phyloP scores from a whole-genome alignment of 2,888 invertebrate genomes.

The Meiosimyza decipiens region DNA sequence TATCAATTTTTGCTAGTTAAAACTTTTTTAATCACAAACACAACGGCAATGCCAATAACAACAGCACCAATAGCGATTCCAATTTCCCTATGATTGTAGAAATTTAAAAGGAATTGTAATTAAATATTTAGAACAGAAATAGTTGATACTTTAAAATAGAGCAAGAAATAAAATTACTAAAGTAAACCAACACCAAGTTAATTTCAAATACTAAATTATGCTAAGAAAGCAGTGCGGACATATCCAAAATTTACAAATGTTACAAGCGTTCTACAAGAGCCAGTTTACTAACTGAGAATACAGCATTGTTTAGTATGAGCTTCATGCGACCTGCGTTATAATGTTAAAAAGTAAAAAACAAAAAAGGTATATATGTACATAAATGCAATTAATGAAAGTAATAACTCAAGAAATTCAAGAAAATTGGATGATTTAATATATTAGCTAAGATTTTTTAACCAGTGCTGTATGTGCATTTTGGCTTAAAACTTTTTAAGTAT shows the following conservation, averaged over 20 bases:
- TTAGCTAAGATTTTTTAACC: too few species aligned
- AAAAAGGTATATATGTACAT: not conserved
- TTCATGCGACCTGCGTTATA: slow-evolving; percentile 19
- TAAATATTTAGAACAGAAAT: slow-evolving; percentile 13
- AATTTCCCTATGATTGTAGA: slow-evolving; percentile 52
- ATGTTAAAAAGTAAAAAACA: not conserved
- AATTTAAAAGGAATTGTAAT: slow-evolving; percentile 36
- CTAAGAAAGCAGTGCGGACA: not conserved
- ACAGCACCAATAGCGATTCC: slow-evolving; percentile 57
- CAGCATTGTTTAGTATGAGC: slow-evolving; percentile 40
- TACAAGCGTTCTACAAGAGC: slow-evolving; percentile 8
- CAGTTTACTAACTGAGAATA: slow-evolving; percentile 33
- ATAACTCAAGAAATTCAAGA: not conserved
- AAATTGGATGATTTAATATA: too few species aligned
- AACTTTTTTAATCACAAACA: slow-evolving; percentile 52
- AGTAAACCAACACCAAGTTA: slow-evolving; percentile 23
- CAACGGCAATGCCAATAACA: slow-evolving; percentile 55
- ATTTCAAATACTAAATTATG: not conserved
- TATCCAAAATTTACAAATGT: not conserved
- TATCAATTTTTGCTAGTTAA: slow-evolving; percentile 38
- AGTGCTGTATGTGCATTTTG: too few species aligned
- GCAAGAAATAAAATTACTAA: slow-evolving; percentile 6
- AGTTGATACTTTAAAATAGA: not conserved
- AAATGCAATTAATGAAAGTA: not conserved
- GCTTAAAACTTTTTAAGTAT: too few species aligned